A percentile compares a stretch with the other conserved stretches of the same genome.
phyloP scores from a whole-genome alignment of 1,140 invertebrate species.

The Drosophila triauraria region DNA sequence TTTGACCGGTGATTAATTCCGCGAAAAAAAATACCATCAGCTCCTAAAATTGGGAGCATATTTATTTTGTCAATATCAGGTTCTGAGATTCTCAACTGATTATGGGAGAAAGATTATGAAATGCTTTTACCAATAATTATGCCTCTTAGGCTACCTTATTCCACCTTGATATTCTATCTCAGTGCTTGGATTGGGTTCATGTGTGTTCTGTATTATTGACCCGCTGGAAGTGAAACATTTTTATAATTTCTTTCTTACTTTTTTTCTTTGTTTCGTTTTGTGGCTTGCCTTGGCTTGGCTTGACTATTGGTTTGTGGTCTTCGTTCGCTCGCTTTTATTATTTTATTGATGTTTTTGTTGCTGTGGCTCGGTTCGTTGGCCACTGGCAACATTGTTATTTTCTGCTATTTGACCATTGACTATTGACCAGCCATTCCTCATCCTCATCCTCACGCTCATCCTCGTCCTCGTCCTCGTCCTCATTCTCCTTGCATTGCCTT shows the following conservation, averaged over 20 bases:
- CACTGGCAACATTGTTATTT: constrained; percentile 83
- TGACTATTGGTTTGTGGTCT: constrained; percentile 47
- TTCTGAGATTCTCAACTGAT: neutral
- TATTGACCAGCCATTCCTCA: constrained; percentile 64
- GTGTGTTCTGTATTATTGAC: constrained; percentile 66
- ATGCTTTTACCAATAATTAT: neutral
- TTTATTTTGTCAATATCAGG: neutral
- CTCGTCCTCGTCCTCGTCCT: neutral
- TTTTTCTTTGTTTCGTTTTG: constrained; percentile 12
- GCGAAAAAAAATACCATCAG: too few relatives aligned
- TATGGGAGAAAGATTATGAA: too few relatives aligned
- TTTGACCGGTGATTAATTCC: neutral
- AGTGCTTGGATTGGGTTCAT: constrained; percentile 7
- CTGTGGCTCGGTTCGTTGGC: constrained; percentile 77
- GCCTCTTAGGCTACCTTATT: too few relatives aligned
- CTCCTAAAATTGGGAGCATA: neutral
- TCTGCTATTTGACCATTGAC: constrained; percentile 80
- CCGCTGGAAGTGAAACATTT: constrained; percentile 72
- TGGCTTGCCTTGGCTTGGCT: constrained; percentile 29
- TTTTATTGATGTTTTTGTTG: constrained; percentile 60
- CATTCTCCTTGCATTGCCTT: constrained; percentile 10
- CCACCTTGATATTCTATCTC: neutral
- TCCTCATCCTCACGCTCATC: constrained; percentile 9
- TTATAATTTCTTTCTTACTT: constrained; percentile 69
- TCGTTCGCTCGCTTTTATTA: constrained; percentile 36